Evolutionary conservation across 2,113 vertebrate species (phyloP).

Genomic region (Seriola rivoliana): DNA sequence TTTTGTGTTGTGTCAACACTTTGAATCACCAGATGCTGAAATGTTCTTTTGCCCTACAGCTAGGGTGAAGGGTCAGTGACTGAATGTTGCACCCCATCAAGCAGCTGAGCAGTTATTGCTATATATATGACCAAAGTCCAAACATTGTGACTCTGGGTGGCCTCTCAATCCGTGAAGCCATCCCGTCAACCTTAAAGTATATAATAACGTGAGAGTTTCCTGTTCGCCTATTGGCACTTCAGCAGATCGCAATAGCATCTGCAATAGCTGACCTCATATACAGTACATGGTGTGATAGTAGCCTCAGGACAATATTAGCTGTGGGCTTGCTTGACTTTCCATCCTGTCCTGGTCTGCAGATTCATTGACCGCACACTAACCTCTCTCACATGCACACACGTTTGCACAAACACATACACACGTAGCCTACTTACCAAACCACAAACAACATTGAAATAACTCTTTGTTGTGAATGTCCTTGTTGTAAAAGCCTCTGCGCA

Average conservation of each 20-base stretch:
- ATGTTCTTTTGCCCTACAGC: slow-evolving; percentile 7
- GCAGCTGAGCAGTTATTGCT: neutral
- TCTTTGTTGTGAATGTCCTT: neutral
- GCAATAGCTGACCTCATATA: slow-evolving; percentile 30
- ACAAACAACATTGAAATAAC: neutral
- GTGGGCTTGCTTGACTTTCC: neutral
- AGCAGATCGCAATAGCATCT: neutral
- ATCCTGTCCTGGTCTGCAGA: neutral
- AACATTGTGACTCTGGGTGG: neutral
- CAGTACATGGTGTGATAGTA: neutral
- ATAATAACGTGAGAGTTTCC: neutral
- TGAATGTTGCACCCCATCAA: slow-evolving; percentile 13
- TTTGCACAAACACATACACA: neutral
- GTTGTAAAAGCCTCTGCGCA: neutral
- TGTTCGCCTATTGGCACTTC: slow-evolving; percentile 1
- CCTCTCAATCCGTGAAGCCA: neutral
- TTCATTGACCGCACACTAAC: slow-evolving; percentile 3
- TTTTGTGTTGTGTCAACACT: slow-evolving; percentile 35
- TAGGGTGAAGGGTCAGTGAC: slow-evolving; percentile 11
- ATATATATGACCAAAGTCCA: neutral
- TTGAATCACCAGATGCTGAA: neutral
- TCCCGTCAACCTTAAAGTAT: neutral
- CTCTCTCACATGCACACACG: neutral
- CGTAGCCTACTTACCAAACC: too few relatives aligned
- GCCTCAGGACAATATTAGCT: slow-evolving; percentile 20